These are phyloP conservation scores for Gnathonemus longibarbis DNA, from an alignment of 2,113 vertebrate species.

Conservation along the genomic window DNA sequence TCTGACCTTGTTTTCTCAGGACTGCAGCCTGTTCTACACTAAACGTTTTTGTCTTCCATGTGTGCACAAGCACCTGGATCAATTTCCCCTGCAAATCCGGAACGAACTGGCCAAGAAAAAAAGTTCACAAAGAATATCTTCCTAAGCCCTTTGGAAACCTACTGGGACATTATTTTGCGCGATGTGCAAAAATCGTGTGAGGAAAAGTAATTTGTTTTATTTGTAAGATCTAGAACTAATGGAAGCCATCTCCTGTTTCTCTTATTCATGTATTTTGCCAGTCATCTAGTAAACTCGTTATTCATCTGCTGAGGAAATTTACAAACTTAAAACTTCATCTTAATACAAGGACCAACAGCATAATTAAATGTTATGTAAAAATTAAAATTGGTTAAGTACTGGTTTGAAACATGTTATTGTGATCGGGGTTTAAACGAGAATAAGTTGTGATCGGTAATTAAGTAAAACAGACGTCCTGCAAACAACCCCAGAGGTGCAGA, in stretches of 20 bases:
- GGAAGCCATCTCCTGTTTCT: not conserved
- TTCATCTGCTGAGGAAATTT: not conserved
- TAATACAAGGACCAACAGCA: not conserved
- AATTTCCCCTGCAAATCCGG: constrained; percentile 76
- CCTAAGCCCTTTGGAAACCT: not conserved
- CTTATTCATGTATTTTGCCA: not conserved
- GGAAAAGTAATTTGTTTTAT: not conserved
- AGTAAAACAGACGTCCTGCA: not conserved
- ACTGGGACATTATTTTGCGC: not conserved
- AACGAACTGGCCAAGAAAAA: constrained; percentile 69
- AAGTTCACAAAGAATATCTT: constrained; percentile 8
- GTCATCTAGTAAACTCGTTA: not conserved
- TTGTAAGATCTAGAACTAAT: not conserved
- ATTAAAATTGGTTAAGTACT: not conserved
- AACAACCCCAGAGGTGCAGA: not conserved
- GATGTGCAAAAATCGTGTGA: not conserved
- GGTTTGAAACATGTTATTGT: not conserved
- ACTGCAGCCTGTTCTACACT: constrained; percentile 83
- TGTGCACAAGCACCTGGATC: constrained; percentile 64
- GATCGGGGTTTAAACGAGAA: not conserved
- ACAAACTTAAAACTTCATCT: not conserved
- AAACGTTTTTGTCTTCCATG: constrained; percentile 78
- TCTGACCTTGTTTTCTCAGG: constrained; percentile 52
- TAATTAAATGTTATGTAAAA: not conserved
- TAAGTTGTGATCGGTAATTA: not conserved